Conservation (phyloP, 2,113 vertebrate genomes). For the Syngnathoides biaculeatus region DNA sequence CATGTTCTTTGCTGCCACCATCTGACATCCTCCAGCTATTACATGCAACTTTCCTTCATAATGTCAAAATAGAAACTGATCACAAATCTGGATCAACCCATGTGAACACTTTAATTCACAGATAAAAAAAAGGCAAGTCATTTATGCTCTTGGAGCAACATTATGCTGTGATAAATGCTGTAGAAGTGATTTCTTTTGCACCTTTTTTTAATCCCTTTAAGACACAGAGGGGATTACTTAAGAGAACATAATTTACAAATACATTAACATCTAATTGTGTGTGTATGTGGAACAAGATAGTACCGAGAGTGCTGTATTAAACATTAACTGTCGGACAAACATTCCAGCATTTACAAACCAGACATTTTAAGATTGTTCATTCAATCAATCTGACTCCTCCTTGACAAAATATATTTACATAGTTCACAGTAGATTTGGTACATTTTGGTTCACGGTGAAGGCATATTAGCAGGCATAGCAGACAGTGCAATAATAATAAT, state of each 20-base stretch:
- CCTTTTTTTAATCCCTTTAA: background rate
- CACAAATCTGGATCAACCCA: background rate
- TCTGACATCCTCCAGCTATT: background rate
- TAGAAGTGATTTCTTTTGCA: background rate
- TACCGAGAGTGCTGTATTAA: background rate
- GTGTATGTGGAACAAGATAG: background rate
- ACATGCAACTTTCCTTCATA: background rate
- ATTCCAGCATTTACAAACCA: background rate
- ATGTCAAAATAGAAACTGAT: background rate
- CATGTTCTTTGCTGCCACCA: background rate
- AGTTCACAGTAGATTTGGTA: conserved; percentile 62
- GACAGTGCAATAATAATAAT: conserved; percentile 19
- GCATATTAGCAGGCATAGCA: background rate
- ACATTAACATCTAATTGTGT: background rate
- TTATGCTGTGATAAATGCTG: too few species aligned
- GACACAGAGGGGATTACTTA: background rate
- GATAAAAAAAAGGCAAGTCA: background rate
- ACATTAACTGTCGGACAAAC: background rate
- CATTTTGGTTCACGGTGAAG: conserved; percentile 29
- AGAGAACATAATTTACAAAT: background rate
- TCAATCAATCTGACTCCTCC: conserved; percentile 26
- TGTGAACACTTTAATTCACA: background rate
- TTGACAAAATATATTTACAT: conserved; percentile 56
- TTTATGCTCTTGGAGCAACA: background rate
- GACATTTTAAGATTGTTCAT: conserved; percentile 32